phyloP scores from a whole-genome alignment of 2,113 vertebrate species.

The Rhinolophus sinicus region DNA sequence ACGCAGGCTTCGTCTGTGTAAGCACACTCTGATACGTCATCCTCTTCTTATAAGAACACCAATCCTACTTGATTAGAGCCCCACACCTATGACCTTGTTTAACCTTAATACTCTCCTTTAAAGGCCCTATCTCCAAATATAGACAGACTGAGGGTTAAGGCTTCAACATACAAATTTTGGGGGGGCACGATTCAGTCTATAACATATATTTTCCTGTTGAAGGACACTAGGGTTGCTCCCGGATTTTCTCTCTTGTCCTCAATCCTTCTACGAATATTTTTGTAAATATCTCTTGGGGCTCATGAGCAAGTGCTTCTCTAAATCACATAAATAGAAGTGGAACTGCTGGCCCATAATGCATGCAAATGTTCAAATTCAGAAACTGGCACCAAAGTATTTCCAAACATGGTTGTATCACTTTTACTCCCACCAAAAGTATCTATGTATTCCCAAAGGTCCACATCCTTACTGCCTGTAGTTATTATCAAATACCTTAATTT shows the following conservation, averaged over 20 bases:
- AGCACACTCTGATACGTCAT: neutral
- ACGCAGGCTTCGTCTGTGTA: neutral
- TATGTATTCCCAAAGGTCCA: neutral
- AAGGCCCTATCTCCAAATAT: neutral
- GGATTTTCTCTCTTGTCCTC: neutral
- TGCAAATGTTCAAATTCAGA: slow-evolving; percentile 1
- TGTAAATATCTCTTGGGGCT: neutral
- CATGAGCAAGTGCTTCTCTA: neutral
- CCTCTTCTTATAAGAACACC: neutral
- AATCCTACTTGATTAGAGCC: neutral
- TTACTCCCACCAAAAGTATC: neutral
- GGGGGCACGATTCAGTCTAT: neutral
- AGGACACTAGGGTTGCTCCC: neutral
- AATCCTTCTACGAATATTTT: neutral
- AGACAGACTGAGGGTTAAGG: neutral
- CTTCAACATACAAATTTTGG: neutral
- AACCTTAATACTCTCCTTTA: neutral
- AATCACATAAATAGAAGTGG: neutral
- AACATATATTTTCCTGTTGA: neutral
- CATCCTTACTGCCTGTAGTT: neutral
- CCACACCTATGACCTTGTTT: neutral
- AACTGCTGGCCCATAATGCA: neutral
- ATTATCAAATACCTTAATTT: neutral
- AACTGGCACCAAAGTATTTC: neutral
- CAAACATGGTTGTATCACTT: neutral